Base-by-base conservation (phyloP, 2,888 invertebrate genomes). In the Eudasyphora cyanicolor region DNA sequence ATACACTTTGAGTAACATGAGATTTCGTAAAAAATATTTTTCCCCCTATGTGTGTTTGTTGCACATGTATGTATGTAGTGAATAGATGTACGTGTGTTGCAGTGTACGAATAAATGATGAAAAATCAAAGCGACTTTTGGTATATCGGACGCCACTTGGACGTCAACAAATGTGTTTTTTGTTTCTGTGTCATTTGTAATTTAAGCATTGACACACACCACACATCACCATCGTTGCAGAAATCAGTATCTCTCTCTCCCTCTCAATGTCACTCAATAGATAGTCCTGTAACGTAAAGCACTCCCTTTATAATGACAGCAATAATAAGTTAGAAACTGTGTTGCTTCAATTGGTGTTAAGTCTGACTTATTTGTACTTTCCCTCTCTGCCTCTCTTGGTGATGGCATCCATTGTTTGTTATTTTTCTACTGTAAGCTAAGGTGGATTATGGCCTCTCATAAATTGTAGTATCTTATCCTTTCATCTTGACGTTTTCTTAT, bases 1-100 rank as follows among this genome's bases (percentile, higher is more conserved):
- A 86, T 86, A 86, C 82, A 82, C 82, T 85, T 86, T 84, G 78
- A 84, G 85, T 85, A 85, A 86, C 57, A 80, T 80, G 85, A 86
- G 85, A 85, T 85, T 80, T 84, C 79, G 78, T 78, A 85, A 85
- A 76, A 67, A 42, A 38, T 19, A 17, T 60, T 76, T 75, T 78
- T 57, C 8, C 49, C 64, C 76, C 27, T 49, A 24, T 45, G 60
- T 35, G 19, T 38, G 38, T 4, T 14, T 49, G 42, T 67, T n/a
- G n/a, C n/a, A n/a, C 29, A 2, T 12, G 17, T 17, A 10, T 8
- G 4, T 60, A 14, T 38, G 21, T 38, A n/a, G n/a, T n/a, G n/a
- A n/a, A n/a, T n/a, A n/a, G n/a, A 19, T 64, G 35, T 38, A 38
- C 38, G 38, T n/a, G 29, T 74, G 38, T 21, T 45, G 71, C 70